phyloP scores from a whole-genome alignment of 2,113 vertebrate genomes.

The Cebidichthys violaceus region DNA sequence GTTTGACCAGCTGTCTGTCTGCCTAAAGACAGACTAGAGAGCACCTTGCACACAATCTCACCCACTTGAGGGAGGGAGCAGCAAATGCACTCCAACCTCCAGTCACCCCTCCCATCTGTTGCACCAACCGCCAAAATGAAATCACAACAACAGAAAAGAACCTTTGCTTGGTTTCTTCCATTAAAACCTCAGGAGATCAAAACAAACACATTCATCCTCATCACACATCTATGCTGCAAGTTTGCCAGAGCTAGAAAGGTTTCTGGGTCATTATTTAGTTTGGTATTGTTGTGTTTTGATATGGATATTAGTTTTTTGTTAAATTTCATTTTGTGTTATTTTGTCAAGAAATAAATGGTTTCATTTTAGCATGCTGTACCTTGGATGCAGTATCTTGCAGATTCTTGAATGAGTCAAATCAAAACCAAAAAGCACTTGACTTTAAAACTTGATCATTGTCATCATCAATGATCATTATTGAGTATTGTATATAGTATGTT shows the following conservation, averaged over 20 bases:
- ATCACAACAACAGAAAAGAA: constrained; percentile 62
- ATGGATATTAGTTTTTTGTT: not conserved
- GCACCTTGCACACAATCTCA: constrained; percentile 41
- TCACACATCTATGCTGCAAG: not conserved
- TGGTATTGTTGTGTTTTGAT: not conserved
- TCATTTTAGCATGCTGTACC: not conserved
- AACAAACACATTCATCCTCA: constrained; percentile 21
- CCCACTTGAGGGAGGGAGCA: constrained; percentile 65
- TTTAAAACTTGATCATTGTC: too few species aligned
- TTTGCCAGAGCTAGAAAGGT: not conserved
- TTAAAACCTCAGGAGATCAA: constrained; percentile 37
- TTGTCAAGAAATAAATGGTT: not conserved
- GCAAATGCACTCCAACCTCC: constrained; percentile 58
- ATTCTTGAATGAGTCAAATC: not conserved
- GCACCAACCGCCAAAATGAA: constrained; percentile 77
- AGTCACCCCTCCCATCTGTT: constrained; percentile 67
- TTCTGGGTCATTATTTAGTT: not conserved
- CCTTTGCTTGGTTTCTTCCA: constrained; percentile 43
- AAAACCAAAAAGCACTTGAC: not conserved
- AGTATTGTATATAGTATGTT: not conserved
- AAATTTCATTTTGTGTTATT: not conserved
- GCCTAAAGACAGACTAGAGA: constrained; percentile 70
- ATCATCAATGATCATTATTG: too few species aligned
- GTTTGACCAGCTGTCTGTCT: constrained; percentile 84
- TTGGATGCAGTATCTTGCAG: not conserved